Percentiles rank a stretch among this genome's conserved stretches.
phyloP scores from a whole-genome alignment of 1,140 invertebrate genomes.

The Pseudomyrmex dendroicus region DNA sequence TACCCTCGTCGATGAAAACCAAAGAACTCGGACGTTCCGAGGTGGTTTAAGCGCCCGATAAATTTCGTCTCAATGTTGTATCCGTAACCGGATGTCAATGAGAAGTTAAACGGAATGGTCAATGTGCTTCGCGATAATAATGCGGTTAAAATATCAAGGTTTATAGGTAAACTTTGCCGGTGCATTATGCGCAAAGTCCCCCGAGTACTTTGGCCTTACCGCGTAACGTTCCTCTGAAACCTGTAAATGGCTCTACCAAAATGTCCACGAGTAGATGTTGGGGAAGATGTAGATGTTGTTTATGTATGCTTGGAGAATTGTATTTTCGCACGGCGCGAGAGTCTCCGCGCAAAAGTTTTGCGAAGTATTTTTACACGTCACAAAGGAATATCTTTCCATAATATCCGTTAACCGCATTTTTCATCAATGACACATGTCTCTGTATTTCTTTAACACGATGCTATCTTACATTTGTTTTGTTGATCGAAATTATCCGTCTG shows the following conservation, averaged over 20 bases:
- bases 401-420: background rate
- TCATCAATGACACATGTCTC: no score
- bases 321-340: background rate
- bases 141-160: slow-evolving; percentile 48
- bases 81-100: background rate
- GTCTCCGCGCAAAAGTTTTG: slow-evolving; percentile 1
- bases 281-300: slow-evolving; percentile 7
- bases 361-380: slow-evolving; percentile 2
- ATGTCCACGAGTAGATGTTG: slow-evolving; percentile 42
- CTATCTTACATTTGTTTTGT: background rate
- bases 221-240: slow-evolving; percentile 45
- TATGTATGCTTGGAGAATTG: slow-evolving; percentile 17
- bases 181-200: slow-evolving; percentile 50
- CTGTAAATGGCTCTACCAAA: slow-evolving; percentile 49
- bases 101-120: slow-evolving; percentile 6
- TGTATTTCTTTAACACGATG: background rate
- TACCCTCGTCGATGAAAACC: background rate
- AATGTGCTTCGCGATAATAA: slow-evolving; percentile 30
- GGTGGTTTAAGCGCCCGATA: background rate
- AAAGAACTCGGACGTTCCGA: background rate
- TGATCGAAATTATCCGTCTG: no score
- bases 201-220: slow-evolving; percentile 44
- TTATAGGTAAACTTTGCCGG: slow-evolving; percentile 48
- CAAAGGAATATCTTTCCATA: background rate
- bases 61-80: background rate